Base-by-base conservation (phyloP, 23 tunicate species). In the Phallusia fumigata region DNA sequence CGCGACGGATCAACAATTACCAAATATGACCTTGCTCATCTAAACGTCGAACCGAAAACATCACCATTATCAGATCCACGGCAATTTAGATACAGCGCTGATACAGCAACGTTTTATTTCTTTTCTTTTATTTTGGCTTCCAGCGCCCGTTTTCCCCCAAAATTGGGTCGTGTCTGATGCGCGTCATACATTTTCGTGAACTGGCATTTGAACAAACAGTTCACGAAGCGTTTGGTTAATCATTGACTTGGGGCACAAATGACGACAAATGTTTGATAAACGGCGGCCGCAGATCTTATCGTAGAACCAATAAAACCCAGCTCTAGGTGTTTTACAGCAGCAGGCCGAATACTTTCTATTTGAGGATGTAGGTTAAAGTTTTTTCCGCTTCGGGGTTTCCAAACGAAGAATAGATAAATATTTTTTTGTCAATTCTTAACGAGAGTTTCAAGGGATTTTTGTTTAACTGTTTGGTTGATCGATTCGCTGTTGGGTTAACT, bases 261-360 rank as follows among this genome's bases (percentile, higher is more conserved):
- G 69, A 58, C 28, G 69, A 58, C 69, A 58, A 58, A 58, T 58
- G 69, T 58, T 58, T 58, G 69, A 24, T 21, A 58, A 24, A 21
- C 69, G 69, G 69, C 69, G 69, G 69, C 69, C 69, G 69, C 69
- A 21, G 69, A 58, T 58, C 69, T 58, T 58, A 58, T 58, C 69
- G 28, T 24, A 58, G 69, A 8, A 13, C 1, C 69, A 58, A 58
- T 58, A 58, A 40, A 40, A 40, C 5, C 16, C 69, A 58, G 69
- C 26, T 11, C 26, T 22, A 58, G 47, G 69, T 58, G 69, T 58
- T 58, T 58, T 58, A 24, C 69, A 58, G 69, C 69, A 6, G 69
- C 69, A 40, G 47, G 47, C 47, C 47, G 47, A 40, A 10, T 40
- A 40, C 47, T 40, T 40, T n/a, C n/a, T n/a, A n/a, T n/a, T n/a